Conservation (phyloP, 2,888 invertebrate genomes). For the Shargacucullia verbasci region DNA sequence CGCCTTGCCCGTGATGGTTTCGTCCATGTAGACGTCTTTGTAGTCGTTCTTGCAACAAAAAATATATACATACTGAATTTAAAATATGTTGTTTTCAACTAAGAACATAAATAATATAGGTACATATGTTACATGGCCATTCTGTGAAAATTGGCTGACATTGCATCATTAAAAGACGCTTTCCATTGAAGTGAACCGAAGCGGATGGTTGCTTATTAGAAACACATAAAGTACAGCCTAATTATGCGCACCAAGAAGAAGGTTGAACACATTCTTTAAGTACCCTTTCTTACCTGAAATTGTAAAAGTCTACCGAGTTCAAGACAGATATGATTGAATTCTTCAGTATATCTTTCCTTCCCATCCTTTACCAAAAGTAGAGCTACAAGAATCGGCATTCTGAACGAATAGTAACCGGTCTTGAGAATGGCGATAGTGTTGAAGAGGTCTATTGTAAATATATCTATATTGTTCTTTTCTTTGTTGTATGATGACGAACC, state of each 20-base stretch:
- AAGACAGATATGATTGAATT: slow-evolving; percentile 17
- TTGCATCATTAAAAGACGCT: too few relatives aligned
- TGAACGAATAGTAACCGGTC: slow-evolving; percentile 2
- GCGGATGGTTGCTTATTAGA: too few relatives aligned
- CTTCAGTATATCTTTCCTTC: slow-evolving; percentile 16
- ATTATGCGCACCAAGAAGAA: too few relatives aligned
- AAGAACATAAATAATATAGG: too few relatives aligned
- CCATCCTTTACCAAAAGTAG: slow-evolving; percentile 30
- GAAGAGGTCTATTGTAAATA: slow-evolving; percentile 11
- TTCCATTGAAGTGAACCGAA: too few relatives aligned
- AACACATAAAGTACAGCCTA: too few relatives aligned
- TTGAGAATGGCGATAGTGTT: slow-evolving; percentile 15
- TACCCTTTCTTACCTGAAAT: slow-evolving; percentile 23
- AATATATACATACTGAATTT: neutral
- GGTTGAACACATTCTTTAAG: too few relatives aligned
- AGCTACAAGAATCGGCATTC: slow-evolving; percentile 21
- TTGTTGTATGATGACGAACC: slow-evolving; percentile 10
- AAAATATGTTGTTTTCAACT: too few relatives aligned
- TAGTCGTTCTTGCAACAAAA: slow-evolving; percentile 25
- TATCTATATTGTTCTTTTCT: slow-evolving; percentile 16
- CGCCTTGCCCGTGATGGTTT: slow-evolving; percentile 3
- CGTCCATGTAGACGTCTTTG: slow-evolving; percentile 8
- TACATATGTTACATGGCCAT: neutral
- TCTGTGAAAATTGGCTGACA: too few relatives aligned
- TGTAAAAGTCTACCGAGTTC: slow-evolving; percentile 22